Evolutionary conservation across 2,113 vertebrate genomes (phyloP).

Genomic region (Sander lucioperca): DNA sequence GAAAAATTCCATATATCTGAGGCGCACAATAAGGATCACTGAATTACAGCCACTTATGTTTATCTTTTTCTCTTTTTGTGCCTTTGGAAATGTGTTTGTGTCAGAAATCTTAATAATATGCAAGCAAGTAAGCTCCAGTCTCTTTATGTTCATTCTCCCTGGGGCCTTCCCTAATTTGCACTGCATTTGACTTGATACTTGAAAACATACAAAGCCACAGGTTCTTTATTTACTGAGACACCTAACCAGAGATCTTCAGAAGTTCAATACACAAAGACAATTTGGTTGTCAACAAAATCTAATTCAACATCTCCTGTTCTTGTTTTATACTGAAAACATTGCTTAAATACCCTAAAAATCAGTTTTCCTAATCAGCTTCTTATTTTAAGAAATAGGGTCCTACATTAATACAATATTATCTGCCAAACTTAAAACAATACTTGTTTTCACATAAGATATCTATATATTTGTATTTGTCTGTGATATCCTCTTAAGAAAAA

Average conservation of each 20-base stretch:
- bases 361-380: background rate
- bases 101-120: background rate
- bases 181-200: slow-evolving; percentile 2
- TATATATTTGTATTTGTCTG: background rate
- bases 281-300: background rate
- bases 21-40: background rate
- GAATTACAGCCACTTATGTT: slow-evolving; percentile 11
- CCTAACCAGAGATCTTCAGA: background rate
- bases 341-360: background rate
- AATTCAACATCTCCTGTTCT: background rate
- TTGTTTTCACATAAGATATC: background rate
- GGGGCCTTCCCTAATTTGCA: background rate
- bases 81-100: background rate
- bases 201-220: slow-evolving; percentile 25
- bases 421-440: background rate
- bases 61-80: background rate
- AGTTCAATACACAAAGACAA: background rate
- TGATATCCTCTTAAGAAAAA: background rate
- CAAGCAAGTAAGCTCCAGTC: background rate
- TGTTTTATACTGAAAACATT: background rate
- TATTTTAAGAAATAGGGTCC: background rate
- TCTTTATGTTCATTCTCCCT: background rate
- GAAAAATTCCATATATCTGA: slow-evolving; percentile 19
- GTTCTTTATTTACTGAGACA: slow-evolving; percentile 3
- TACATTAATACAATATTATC: background rate